Percentiles rank a stretch among this genome's conserved stretches.
Conservation (phyloP, 2,888 invertebrate species). For the Hesperia comma region DNA sequence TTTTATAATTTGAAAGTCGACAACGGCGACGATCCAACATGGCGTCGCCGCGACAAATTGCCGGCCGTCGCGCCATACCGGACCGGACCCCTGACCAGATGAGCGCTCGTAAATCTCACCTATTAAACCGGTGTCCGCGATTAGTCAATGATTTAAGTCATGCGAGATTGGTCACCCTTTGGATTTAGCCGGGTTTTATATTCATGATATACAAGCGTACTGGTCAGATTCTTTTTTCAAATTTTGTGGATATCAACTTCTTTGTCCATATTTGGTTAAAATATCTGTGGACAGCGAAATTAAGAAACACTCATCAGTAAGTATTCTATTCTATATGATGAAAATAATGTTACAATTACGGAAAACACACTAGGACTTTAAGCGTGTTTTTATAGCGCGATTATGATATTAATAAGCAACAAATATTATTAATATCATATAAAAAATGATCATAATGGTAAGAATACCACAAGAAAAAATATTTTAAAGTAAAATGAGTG, state of each 20-base stretch:
- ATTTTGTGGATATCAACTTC: not conserved
- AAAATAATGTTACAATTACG: no score
- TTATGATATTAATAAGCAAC: no score
- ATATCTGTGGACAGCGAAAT: no score
- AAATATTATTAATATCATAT: no score
- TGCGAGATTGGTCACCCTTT: conserved; percentile 9
- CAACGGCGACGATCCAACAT: conserved; percentile 48
- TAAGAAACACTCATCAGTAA: no score
- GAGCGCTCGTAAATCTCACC: conserved; percentile 73
- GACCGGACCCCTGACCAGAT: conserved; percentile 70
- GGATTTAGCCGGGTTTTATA: not conserved
- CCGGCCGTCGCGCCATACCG: conserved; percentile 43
- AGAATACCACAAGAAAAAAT: no score
- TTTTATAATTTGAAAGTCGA: conserved; percentile 39
- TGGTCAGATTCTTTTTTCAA: not conserved
- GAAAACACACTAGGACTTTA: no score
- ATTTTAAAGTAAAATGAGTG: no score
- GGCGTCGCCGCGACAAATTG: conserved; percentile 63
- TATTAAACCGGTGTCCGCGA: conserved; percentile 61
- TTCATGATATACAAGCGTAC: not conserved
- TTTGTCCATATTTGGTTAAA: no score
- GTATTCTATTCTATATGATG: no score
- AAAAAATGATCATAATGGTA: no score
- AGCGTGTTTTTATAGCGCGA: no score
- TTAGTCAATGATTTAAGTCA: conserved; percentile 39